Evolutionary conservation across 2,888 invertebrate species (phyloP), one percentile per base, ranked within the genome.

Genomic region (Polia nebulosa): DNA sequence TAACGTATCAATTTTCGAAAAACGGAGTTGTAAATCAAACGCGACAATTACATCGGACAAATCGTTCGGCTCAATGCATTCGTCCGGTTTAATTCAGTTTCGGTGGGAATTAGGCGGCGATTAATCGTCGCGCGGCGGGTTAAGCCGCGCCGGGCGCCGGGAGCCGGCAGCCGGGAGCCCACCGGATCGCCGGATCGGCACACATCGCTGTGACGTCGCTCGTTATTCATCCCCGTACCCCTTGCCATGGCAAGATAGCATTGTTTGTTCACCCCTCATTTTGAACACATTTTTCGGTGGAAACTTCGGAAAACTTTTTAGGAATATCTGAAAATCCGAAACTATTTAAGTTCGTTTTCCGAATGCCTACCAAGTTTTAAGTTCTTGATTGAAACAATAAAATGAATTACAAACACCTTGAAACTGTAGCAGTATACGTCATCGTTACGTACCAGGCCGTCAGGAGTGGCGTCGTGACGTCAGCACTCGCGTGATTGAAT

Each of bases 51-150:
- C 89, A 92, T 88, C 87, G 89, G 93, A 95, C 95, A 95, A 95
- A 95, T 95, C 90, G 94, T 92, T 87, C 90, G 94, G 95, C 92
- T 95, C 94, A 95, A 93, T 93, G 91, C 92, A 94, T 94, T 94
- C 92, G 95, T 93, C 94, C 94, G 93, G 92, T 94, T 92, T 94
- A 94, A 95, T 94, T 95, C 95, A 91, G 92, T 93, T 94, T 93
- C 93, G 89, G 95, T 93, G 93, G 90, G 93, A 93, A 94, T 95
- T 95, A 95, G 93, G 89, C 90, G 65, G 92, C 95, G 94, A 95
- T 95, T 95, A 95, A 95, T 95, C 92, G 93, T 88, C 88, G 90
- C 88, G 89, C 90, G 90, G 89, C 92, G 92, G 93, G 93, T 90
- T 94, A 94, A 94, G 93, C 94, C 93, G 85, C 60, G 80, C 85